Evolutionary conservation across 64 coral and sea anemone genomes (phyloP).

Genomic region (Cladopsammia gracilis): DNA sequence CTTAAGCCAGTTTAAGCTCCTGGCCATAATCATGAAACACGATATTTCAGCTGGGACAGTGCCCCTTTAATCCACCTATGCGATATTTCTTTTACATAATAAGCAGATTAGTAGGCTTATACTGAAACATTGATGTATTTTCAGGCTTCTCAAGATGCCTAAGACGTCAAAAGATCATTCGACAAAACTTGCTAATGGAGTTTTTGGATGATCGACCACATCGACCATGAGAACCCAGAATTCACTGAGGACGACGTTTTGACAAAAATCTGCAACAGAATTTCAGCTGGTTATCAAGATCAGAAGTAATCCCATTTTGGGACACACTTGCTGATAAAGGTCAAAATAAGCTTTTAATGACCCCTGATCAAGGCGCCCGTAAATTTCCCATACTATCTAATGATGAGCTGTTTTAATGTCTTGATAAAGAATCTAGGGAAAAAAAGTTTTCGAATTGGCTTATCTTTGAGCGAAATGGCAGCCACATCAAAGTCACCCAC

Average conservation of each 20-base stretch:
- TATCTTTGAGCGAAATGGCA: neutral
- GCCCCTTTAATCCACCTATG: too few species aligned
- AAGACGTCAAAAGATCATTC: neutral
- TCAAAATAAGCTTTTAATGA: too few species aligned
- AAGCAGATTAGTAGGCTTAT: too few species aligned
- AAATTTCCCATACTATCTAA: neutral
- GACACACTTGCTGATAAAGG: too few species aligned
- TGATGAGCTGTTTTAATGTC: neutral
- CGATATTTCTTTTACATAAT: too few species aligned
- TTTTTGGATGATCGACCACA: neutral
- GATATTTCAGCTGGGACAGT: too few species aligned
- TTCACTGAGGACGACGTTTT: neutral
- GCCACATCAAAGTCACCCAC: neutral
- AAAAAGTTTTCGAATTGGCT: neutral
- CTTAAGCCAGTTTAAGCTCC: too few species aligned
- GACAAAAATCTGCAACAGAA: conserved; percentile 1
- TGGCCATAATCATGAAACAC: too few species aligned
- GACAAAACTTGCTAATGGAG: neutral
- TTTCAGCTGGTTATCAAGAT: conserved; percentile 5
- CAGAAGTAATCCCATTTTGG: neutral
- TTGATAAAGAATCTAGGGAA: conserved; percentile 11
- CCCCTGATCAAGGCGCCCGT: neutral
- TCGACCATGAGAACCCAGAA: neutral
- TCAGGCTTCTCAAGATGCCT: neutral
- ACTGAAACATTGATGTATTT: too few species aligned